phyloP scores from a whole-genome alignment of 2,797 vertebrate species.

The Typhlichthys eigenmanni region DNA sequence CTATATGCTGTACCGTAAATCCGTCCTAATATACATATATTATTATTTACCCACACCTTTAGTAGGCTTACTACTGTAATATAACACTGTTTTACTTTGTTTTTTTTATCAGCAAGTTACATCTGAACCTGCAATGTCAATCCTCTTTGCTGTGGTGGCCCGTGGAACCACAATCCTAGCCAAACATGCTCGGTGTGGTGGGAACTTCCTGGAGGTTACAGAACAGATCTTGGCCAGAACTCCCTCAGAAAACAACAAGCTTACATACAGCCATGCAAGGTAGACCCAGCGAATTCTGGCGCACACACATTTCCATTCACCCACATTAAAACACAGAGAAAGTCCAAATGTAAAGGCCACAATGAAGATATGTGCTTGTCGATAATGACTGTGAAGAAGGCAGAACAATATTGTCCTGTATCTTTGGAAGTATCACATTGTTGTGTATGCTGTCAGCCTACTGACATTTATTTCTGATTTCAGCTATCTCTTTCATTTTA shows the following conservation, averaged over 20 bases:
- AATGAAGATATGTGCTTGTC: too few relatives aligned
- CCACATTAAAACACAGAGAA: background rate
- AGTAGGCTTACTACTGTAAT: background rate
- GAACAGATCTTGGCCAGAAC: slow-evolving; percentile 97
- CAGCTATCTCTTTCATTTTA: slow-evolving; percentile 98
- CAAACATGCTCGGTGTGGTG: slow-evolving; percentile 94
- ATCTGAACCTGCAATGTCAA: slow-evolving; percentile 84
- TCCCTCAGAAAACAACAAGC: slow-evolving; percentile 96
- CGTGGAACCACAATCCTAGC: slow-evolving; percentile 96
- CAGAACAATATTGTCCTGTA: too few relatives aligned
- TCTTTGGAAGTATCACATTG: background rate
- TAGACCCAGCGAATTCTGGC: slow-evolving; percentile 57
- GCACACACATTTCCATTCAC: background rate
- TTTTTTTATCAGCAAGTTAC: slow-evolving; percentile 18
- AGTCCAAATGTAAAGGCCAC: too few relatives aligned
- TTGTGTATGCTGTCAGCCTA: background rate
- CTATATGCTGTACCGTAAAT: background rate
- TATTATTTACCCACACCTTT: background rate
- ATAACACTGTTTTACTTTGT: background rate
- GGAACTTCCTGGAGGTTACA: slow-evolving; percentile 97
- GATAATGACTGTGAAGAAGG: too few relatives aligned
- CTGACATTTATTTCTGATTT: slow-evolving; percentile 2
- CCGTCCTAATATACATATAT: background rate
- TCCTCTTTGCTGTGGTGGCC: slow-evolving; percentile 95
- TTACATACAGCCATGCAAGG: slow-evolving; percentile 97